phyloP scores from a whole-genome alignment of 2,113 vertebrate species.

The Orthonyx spaldingii region DNA sequence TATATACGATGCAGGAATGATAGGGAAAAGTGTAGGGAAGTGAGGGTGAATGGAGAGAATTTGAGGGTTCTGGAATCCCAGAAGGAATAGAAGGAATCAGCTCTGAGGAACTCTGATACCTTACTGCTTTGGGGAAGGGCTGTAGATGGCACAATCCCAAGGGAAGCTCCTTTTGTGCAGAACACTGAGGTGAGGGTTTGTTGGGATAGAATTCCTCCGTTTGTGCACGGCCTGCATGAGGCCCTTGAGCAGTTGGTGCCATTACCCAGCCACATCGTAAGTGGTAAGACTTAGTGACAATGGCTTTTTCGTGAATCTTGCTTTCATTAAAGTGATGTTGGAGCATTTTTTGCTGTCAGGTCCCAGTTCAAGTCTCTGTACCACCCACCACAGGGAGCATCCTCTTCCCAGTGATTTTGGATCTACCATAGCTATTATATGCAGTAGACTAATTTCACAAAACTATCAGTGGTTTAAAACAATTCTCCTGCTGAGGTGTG shows the following conservation, averaged over 20 bases:
- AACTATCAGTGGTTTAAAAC: neutral
- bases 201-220: neutral
- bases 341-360: neutral
- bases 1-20: neutral
- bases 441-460: neutral
- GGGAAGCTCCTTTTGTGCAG: neutral
- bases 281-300: neutral
- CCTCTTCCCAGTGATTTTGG: neutral
- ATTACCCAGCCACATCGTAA: neutral
- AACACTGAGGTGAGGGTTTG: neutral
- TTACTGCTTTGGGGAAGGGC: neutral
- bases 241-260: neutral
- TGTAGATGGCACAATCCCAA: neutral
- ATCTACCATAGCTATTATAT: neutral
- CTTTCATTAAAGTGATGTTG: neutral
- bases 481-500: neutral
- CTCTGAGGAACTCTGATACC: neutral
- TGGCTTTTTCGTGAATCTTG: neutral
- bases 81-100: neutral
- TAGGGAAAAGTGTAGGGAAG: neutral
- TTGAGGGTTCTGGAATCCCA: neutral
- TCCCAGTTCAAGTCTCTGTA: neutral
- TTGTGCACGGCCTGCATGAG: rapidly evolving
- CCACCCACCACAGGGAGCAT: neutral
- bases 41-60: neutral